Percentiles rank a stretch among this genome's conserved stretches.
Conservation (phyloP, 2,113 vertebrate species). For the Psophia crepitans region DNA sequence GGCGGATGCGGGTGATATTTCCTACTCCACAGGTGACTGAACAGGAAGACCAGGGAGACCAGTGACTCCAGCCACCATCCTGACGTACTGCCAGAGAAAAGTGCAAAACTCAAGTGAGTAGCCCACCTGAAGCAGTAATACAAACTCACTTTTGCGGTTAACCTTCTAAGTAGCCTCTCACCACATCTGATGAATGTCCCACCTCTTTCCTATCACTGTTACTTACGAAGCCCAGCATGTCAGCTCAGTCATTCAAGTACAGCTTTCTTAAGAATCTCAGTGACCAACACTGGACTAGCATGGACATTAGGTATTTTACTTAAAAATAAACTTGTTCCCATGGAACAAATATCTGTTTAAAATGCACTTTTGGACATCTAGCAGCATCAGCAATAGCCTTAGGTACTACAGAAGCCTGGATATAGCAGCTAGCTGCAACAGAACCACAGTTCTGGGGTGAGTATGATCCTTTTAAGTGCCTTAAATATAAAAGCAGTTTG, state of each 20-base stretch:
- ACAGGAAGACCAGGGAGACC: conserved; percentile 97
- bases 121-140: neutral
- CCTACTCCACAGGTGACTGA: conserved; percentile 90
- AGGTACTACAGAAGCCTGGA: neutral
- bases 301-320: neutral
- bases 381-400: neutral
- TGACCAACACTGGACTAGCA: neutral
- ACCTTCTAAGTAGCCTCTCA: neutral
- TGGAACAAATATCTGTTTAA: neutral
- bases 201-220: neutral
- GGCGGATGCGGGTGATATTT: conserved; percentile 92
- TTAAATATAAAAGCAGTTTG: neutral
- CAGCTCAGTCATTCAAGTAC: neutral
- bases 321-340: neutral
- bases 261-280: neutral
- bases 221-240: neutral
- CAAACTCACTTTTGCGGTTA: neutral
- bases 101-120: neutral
- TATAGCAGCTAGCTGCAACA: neutral
- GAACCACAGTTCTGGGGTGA: neutral
- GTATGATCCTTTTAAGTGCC: neutral
- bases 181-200: neutral
- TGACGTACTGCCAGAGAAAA: conserved; percentile 82
- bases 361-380: neutral
- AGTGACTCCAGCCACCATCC: conserved; percentile 95